Evolutionary conservation across 92 coral and sea anemone species (phyloP), one percentile per base, ranked within the genome.

Genomic region (Plumapathes pennacea): DNA sequence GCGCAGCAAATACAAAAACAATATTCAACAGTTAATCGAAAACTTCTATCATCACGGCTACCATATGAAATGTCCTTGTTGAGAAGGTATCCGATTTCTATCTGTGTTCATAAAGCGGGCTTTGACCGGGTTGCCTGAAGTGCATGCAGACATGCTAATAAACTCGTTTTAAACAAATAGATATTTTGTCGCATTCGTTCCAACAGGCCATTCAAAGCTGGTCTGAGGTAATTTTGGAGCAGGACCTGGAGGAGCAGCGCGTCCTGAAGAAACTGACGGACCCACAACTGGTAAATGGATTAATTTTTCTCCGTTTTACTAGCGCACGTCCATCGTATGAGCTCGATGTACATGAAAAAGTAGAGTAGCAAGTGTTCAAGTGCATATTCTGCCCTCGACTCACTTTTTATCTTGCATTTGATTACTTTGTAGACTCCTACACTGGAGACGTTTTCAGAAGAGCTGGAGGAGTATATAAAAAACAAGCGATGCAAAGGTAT

Each of bases 171-270:
- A n/a, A n/a, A n/a, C n/a, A n/a, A n/a, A n/a, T n/a, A n/a, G n/a
- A n/a, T n/a, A n/a, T n/a, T n/a, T n/a, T n/a, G n/a, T n/a, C n/a
- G n/a, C n/a, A n/a, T n/a, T n/a, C n/a, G n/a, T n/a, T n/a, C n/a
- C n/a, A n/a, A 20, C 60, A 88, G 97, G 85, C 77, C 45, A 27
- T 89, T 36, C 58, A 61, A 31, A 44, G 40, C 3, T 92, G 98
- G 98, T 38, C 62, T 22, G 62, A 84, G 9, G 19, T 44, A 17
- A 69, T 85, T 38, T 46, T 7, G 8, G 63, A 76, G 20, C 70
- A 69, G 25, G 88, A 92, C 38, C 32, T 67, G 25, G 53, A 54
- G 5, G 98, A 92, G 58, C 60, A 81, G 50, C 45, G 62, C 26
- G 45, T 69, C 10, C 68, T 92, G 13, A 29, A 38, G 36, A 81